phyloP scores from a whole-genome alignment of 1,140 invertebrate genomes.

The Heliconius hewitsoni region DNA sequence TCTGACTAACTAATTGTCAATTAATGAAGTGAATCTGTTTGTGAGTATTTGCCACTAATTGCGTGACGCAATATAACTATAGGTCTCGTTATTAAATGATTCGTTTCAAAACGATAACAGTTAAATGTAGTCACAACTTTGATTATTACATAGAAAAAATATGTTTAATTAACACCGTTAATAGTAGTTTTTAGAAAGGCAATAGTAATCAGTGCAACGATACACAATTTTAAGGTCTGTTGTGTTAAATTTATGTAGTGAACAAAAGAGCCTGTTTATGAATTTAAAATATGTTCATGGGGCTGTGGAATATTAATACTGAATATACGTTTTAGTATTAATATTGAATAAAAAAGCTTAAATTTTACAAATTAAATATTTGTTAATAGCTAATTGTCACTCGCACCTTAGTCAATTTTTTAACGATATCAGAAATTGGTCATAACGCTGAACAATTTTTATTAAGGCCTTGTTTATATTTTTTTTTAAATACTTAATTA shows the following conservation, averaged over 20 bases:
- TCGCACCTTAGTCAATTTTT: too few relatives aligned
- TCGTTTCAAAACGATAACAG: slow-evolving; percentile 21
- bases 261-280: too few relatives aligned
- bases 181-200: slow-evolving; percentile 6
- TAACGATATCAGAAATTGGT: too few relatives aligned
- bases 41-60: slow-evolving; percentile 35
- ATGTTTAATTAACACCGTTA: slow-evolving; percentile 17
- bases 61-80: slow-evolving; percentile 19
- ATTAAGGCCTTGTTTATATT: too few relatives aligned
- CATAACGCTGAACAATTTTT: too few relatives aligned
- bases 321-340: too few relatives aligned
- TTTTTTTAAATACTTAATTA: too few relatives aligned
- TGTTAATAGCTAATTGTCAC: too few relatives aligned
- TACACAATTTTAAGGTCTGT: not conserved
- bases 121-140: slow-evolving; percentile 24
- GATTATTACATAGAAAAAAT: slow-evolving; percentile 30
- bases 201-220: slow-evolving; percentile 21
- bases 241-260: not conserved
- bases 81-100: slow-evolving; percentile 24
- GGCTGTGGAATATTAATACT: too few relatives aligned
- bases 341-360: too few relatives aligned
- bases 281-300: too few relatives aligned
- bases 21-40: slow-evolving; percentile 23
- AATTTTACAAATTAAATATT: too few relatives aligned
- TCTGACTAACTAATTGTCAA: slow-evolving; percentile 27